Base-by-base conservation (phyloP, 2,888 invertebrate genomes). In the Hirtodrosophila cameraria region DNA sequence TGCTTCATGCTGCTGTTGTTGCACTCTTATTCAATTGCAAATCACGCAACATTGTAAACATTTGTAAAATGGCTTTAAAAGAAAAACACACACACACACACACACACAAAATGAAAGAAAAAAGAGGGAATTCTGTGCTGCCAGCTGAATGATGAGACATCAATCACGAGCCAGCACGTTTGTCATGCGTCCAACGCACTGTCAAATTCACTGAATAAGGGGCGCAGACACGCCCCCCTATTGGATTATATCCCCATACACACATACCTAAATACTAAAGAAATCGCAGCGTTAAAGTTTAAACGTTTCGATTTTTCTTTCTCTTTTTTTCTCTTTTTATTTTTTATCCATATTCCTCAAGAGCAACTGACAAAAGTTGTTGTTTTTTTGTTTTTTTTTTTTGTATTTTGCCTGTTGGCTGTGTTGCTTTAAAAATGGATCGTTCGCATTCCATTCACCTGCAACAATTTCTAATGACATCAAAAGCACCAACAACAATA, bases 41-140 rank as follows among this genome's bases (percentile, higher is more conserved):
- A 80, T 80, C 80, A 80, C 86, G 76, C 86, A 82, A 80, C 80
- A 82, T 82, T 80, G 76, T 86, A 82, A 85, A 83, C 86, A 80
- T 80, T 80, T 86, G 86, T 86, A 82, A 86, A 82, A 73, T 73
- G 83, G 73, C 80, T 82, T 82, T 73, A 66, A 70, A 79, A 65
- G 45, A 30, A 12, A n/a, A n/a, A n/a, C n/a, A n/a, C n/a, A n/a
- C n/a, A n/a, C n/a, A n/a, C n/a, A n/a, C n/a, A n/a, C n/a, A 53
- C n/a, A n/a, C n/a, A 38, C 11, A 30, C 1, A 9, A 4, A 3
- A 15, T 30, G 23, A 1, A 39, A n/a, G 25, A 20, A 18, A 8
- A 23, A n/a, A 30, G 35, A 33, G 45, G 31, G 64, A 65, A 36
- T 63, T 52, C 27, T 53, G 43, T 58, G 49, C 69, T 74, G 65